Evolutionary conservation across 2,113 vertebrate genomes (phyloP), one percentile per base, ranked within the genome.

Genomic region (Datnioides undecimradiatus): DNA sequence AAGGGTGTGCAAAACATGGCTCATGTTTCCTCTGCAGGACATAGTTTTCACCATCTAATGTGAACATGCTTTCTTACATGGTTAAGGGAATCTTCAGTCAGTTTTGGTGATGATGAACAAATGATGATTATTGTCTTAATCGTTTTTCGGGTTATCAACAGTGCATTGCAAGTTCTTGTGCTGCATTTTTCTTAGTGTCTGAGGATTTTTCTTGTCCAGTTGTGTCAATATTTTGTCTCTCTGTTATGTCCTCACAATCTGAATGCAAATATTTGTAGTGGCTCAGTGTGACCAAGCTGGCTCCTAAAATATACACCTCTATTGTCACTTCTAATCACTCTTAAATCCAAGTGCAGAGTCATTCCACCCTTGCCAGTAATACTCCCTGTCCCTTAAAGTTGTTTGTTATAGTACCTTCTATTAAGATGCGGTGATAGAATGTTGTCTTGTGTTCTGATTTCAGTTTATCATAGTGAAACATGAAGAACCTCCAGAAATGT

Each of bases 401-500:
- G 13, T 49, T 52, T 65, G 16, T 80, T 52, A 10, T 38, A 19
- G 79, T 52, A 13, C 58, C 40, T 48, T 57, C 38, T 17, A 38
- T 17, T 5, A 12, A n/a, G 11, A 63, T 23, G 14, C 36, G 2
- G 29, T 65, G n/a, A 8, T 43, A 3, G n/a, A 13, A 17, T 45
- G 9, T 65, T 38, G 16, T 33, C 16, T 58, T 43, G 36, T 59
- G 25, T 19, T 73, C 19, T 23, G 31, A 19, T 41, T 73, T 55
- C 27, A 31, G 62, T 67, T 45, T 14, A 8, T 69, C 1, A 40
- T 25, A 12, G 25, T 34, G 43, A 76, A 62, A 65, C 67, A 51
- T 67, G 76, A 76, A 67, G 33, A 76, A 73, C 59, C 60, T 69
- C 33, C 38, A 78, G 77, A 82, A 88, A 84, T 86, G 62, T 65